Evolutionary conservation across 2,888 invertebrate species (phyloP).

Genomic region (Drosophila picticornis): DNA sequence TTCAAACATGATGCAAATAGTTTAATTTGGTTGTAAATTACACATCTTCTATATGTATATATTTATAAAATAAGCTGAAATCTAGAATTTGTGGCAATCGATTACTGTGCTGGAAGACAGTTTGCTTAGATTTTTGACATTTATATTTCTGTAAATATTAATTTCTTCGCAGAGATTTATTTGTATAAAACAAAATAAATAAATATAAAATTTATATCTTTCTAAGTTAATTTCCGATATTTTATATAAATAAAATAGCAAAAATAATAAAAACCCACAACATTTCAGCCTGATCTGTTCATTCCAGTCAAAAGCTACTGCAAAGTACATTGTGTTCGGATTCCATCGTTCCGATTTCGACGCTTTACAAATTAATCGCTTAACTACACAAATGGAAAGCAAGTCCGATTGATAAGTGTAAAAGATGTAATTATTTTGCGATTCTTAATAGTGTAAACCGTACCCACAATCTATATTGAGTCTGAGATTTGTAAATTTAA

Average conservation of each 20-base stretch:
- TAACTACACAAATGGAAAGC: constrained; percentile 15
- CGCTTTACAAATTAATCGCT: background rate
- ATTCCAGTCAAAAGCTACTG: background rate
- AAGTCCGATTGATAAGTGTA: constrained; percentile 18
- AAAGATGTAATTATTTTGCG: constrained; percentile 47
- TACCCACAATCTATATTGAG: constrained; percentile 7
- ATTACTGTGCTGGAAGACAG: constrained; percentile 14
- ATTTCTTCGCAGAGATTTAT: background rate
- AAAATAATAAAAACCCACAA: background rate
- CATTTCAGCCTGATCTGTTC: background rate
- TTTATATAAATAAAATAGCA: background rate
- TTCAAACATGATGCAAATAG: background rate
- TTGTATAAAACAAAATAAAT: background rate
- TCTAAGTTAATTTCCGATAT: background rate
- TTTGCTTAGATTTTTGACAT: constrained; percentile 7
- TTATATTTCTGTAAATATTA: no score
- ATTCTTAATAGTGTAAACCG: constrained; percentile 28
- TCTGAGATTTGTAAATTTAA: constrained; percentile 10
- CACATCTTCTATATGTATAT: background rate
- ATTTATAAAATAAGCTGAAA: background rate
- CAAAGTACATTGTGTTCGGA: constrained; percentile 19
- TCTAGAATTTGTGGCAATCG: background rate
- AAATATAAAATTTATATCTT: background rate
- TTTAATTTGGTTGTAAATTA: background rate
- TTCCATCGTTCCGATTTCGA: constrained; percentile 35